These are phyloP conservation scores for Himantopus leucocephalus DNA, from an alignment of 2,113 vertebrate species.

Conservation along the genomic window DNA sequence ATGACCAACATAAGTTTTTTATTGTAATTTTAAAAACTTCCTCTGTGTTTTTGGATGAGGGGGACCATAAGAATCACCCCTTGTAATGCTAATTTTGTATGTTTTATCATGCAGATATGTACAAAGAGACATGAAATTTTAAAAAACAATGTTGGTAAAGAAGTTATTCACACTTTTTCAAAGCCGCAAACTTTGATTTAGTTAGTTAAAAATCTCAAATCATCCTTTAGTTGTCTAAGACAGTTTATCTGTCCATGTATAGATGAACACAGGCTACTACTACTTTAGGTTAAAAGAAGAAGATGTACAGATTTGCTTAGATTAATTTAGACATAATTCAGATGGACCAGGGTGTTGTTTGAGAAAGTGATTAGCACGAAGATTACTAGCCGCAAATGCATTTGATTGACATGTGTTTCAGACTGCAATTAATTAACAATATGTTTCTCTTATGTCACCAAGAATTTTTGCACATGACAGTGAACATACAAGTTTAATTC, in stretches of 20 bases:
- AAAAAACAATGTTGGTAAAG: neutral
- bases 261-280: neutral
- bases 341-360: conserved; percentile 31
- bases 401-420: conserved; percentile 64
- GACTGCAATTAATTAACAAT: conserved; percentile 66
- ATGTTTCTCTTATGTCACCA: conserved; percentile 50
- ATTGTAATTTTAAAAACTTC: neutral
- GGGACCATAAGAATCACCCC: neutral
- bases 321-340: conserved; percentile 58
- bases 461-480: conserved; percentile 17
- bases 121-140: neutral
- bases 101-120: neutral
- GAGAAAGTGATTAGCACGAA: conserved; percentile 50
- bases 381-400: conserved; percentile 37
- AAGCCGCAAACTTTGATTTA: neutral
- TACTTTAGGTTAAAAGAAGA: neutral
- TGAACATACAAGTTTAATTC: conserved; percentile 40
- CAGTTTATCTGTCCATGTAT: neutral
- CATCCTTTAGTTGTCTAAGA: neutral
- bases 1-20: neutral
- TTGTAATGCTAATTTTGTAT: neutral
- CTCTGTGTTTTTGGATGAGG: neutral
- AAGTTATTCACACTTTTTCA: neutral
- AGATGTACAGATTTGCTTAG: conserved; percentile 53
- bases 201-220: neutral